phyloP scores from a whole-genome alignment of 92 coral and sea anemone genomes.

The Metridium senile region DNA sequence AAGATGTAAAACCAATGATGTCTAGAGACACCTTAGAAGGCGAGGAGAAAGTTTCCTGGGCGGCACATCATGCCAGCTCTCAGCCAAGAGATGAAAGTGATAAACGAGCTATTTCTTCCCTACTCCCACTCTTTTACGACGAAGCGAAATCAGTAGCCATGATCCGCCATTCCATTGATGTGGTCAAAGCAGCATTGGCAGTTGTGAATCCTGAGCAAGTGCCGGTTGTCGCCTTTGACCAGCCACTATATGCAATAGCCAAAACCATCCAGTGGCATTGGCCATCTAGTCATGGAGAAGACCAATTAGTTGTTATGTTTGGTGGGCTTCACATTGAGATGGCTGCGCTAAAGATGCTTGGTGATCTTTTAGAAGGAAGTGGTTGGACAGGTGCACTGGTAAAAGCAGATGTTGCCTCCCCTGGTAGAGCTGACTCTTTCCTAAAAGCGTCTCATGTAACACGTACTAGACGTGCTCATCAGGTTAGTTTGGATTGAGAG shows the following conservation, averaged over 20 bases:
- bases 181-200: conserved; percentile 38
- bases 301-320: conserved; percentile 45
- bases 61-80: not conserved
- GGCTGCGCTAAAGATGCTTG: conserved; percentile 41
- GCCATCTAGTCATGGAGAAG: conserved; percentile 13
- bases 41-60: not conserved
- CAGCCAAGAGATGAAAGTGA: not conserved
- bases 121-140: conserved; percentile 25
- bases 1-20: no score
- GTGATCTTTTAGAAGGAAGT: conserved; percentile 31
- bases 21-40: no score
- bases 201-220: conserved; percentile 49
- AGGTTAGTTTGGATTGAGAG: no score
- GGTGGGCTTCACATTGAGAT: conserved; percentile 58
- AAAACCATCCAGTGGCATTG: conserved; percentile 43
- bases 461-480: conserved; percentile 41
- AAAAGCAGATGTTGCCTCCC: conserved; percentile 35
- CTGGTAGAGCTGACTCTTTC: conserved; percentile 48
- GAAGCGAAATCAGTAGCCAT: conserved; percentile 35
- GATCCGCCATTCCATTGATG: conserved; percentile 42
- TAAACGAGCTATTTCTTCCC: not conserved
- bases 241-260: conserved; percentile 39
- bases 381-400: conserved; percentile 43
- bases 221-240: conserved; percentile 50
- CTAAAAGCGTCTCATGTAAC: conserved; percentile 46